A percentile compares a stretch with the other conserved stretches of the same genome.
Evolutionary conservation across 2,797 vertebrate genomes (phyloP).

Genomic region (Catamblyrhynchus diadema): DNA sequence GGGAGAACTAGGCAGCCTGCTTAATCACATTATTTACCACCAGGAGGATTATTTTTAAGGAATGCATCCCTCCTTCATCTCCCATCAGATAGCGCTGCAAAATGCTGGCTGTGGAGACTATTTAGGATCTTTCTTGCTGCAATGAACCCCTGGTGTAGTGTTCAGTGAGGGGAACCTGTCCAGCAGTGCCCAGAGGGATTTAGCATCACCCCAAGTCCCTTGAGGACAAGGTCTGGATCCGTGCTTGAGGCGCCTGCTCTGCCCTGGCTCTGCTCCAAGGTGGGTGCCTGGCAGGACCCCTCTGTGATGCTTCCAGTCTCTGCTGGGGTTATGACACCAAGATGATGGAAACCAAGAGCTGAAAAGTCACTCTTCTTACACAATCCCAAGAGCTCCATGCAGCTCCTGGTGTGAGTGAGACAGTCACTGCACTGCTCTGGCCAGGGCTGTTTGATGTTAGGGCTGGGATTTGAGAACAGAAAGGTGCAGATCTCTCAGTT

Average conservation of each 20-base stretch:
- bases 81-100: fast-evolving
- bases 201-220: neutral
- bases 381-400: neutral
- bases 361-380: neutral
- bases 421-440: neutral
- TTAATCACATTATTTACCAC: neutral
- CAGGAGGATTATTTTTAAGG: neutral
- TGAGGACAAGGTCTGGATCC: fast-evolving
- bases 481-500: neutral
- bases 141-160: neutral
- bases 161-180: neutral
- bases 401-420: neutral
- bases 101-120: neutral
- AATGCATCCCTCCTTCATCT: neutral
- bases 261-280: neutral
- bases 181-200: neutral
- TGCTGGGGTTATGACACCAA: neutral
- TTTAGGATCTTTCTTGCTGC: neutral
- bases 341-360: neutral
- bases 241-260: neutral
- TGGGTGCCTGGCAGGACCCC: neutral
- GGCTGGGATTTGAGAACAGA: neutral
- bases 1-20: neutral
- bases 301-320: neutral
- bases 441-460: neutral